These are phyloP conservation scores for Matsumurasca onukii DNA, from an alignment of 1,140 invertebrate genomes.

Conservation along the genomic window DNA sequence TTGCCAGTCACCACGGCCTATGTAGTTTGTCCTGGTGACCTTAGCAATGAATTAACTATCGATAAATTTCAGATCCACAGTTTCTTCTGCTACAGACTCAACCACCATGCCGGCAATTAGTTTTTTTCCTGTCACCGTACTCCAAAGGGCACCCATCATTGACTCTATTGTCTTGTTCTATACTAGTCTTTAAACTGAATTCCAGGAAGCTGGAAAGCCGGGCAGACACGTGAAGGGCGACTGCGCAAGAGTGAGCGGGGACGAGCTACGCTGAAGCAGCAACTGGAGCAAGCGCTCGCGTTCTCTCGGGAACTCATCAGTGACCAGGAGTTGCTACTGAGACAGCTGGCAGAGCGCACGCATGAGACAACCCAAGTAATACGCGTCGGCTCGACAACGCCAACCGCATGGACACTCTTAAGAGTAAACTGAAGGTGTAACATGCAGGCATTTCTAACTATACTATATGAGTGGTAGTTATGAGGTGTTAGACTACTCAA, in stretches of 20 bases:
- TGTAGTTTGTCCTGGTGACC: too few species aligned
- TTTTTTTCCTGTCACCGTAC: too few species aligned
- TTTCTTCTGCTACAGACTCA: too few species aligned
- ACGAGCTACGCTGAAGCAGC: slow-evolving; percentile 54
- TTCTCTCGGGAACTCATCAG: slow-evolving; percentile 56
- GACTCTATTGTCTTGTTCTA: too few species aligned
- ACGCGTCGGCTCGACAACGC: slow-evolving; percentile 53
- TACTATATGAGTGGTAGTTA: too few species aligned
- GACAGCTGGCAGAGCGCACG: slow-evolving; percentile 51
- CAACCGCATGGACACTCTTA: slow-evolving; percentile 53
- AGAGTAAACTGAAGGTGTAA: slow-evolving; percentile 55
- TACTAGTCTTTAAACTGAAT: too few species aligned
- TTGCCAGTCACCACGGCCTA: too few species aligned
- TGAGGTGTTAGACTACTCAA: too few species aligned
- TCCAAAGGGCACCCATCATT: too few species aligned
- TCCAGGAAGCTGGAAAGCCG: slow-evolving; percentile 47
- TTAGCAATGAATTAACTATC: too few species aligned
- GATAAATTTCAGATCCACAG: too few species aligned
- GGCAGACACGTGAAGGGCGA: slow-evolving; percentile 48
- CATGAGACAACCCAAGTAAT: slow-evolving; percentile 55
- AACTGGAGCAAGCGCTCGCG: slow-evolving; percentile 55
- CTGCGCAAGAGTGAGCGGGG: slow-evolving; percentile 53
- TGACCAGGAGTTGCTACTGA: slow-evolving; percentile 54
- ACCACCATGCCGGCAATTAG: too few species aligned
- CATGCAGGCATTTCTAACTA: slow-evolving; percentile 24